Evolutionary conservation across 1,140 invertebrate genomes (phyloP), one percentile per base, ranked within the genome.

Genomic region (Myzus persicae): DNA sequence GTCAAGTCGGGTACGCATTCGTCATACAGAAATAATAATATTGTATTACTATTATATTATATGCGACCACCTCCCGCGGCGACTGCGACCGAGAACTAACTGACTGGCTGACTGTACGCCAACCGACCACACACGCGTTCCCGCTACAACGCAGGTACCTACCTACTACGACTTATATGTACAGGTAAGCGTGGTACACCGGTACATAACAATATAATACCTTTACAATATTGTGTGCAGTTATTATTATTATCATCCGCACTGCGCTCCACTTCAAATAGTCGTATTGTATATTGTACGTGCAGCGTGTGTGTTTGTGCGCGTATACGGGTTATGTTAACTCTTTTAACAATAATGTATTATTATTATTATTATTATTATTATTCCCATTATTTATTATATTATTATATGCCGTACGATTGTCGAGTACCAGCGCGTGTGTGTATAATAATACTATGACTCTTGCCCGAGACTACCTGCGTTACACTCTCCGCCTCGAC

Each of bases 401-500:
- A 81, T 38, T 24, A 81, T 81, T 36, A 14, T 6, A 31, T n/a
- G 31, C 0, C 24, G 11, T 87, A 42, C 31, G 42, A 14, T 18
- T 44, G 26, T 42, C n/a, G 31, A 24, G n/a, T 8, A 40, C 36
- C 5, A 38, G n/a, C 31, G 59, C 59, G 31, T 9, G 42, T 20
- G 42, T n/a, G 24, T 87, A 46, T n/a, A 87, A 44, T 84, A 84
- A 84, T 84, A n/a, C n/a, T n/a, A 87, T 46, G 84, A n/a, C 84
- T 87, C 42, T 46, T 87, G 84, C 40, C 42, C 26, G 24, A 31
- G 40, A 87, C 85, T 87, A 87, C 85, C 42, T 87, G 85, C 84
- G 85, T 87, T 87, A 87, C 85, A 87, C 84, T 7, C 38, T 42
- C 42, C 14, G 42, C 14, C 44, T 2, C 81, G 38, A 24, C 81